Evolutionary conservation across 2,113 vertebrate genomes (phyloP), one percentile per base, ranked within the genome.

Genomic region (Zosterops lateralis): DNA sequence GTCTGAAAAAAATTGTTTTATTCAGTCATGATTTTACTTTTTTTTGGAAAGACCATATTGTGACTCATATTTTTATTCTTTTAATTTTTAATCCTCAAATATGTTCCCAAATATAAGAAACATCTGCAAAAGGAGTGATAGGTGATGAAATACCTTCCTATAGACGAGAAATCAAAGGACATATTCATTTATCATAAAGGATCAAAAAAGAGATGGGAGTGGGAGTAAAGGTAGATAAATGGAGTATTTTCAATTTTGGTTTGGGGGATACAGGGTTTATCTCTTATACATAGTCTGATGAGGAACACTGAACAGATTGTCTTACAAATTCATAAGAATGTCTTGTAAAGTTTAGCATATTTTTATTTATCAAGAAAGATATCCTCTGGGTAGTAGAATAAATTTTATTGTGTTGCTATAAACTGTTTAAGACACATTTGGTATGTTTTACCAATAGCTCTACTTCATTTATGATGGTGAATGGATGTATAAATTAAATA

Each of bases 401-500:
- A 44, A 6, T 64, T 89, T 71, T 81, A 60, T 22, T 67, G 8
- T 60, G 21, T 36, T 84, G 11, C 15, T 67, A 67, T 78, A 84
- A 89, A 64, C 9, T 31, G 53, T 18, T 64, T 65, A 77, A 71
- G 17, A 91, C 54, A 71, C 22, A 3, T 15, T 84, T 71, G 11
- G 9, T 78, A 58, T 84, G 60, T 47, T 91, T 28, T 36, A 48
- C 12, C 13, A 25, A 36, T 34, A 56, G 4, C 12, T 64, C 31
- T 50, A 36, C 11, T 72, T 78, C 17, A 34, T 67, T 95, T 89
- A 58, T 58, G 28, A 51, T 60, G 44, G 24, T 71, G 29, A 84
- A 91, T 25, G 48, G 16, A 87, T 84, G 12, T 24, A 67, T n/a
- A 92, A 88, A 83, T 44, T 87, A 82, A 96, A 95, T 91, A 85